Conservation (phyloP, 2,888 invertebrate genomes). For the Lasioglossum malachurum region DNA sequence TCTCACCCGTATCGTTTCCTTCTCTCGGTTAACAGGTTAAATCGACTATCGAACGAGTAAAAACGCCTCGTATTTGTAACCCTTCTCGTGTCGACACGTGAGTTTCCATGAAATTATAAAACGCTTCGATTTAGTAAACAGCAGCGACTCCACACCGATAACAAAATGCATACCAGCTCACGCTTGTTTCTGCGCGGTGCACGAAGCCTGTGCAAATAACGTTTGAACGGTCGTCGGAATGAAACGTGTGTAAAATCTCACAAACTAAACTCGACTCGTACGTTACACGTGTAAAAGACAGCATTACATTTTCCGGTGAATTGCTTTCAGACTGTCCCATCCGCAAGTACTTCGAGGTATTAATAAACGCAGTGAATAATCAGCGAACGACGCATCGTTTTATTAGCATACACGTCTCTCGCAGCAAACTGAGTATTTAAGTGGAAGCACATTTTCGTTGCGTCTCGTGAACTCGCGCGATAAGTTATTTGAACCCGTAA, state of each 20-base stretch:
- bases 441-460: neutral
- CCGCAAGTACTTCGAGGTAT: slow-evolving; percentile 55
- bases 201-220: slow-evolving; percentile 42
- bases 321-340: slow-evolving; percentile 27
- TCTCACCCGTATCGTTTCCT: neutral
- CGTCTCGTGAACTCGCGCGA: neutral
- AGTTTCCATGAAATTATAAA: slow-evolving; percentile 35
- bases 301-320: slow-evolving; percentile 20
- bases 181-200: slow-evolving; percentile 48
- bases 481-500: neutral
- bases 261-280: slow-evolving; percentile 39
- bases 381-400: slow-evolving; percentile 42
- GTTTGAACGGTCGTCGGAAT: slow-evolving; percentile 27
- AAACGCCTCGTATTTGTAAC: slow-evolving; percentile 26
- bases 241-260: slow-evolving; percentile 34
- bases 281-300: slow-evolving; percentile 33
- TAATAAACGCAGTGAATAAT: slow-evolving; percentile 50
- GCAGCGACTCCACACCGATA: slow-evolving; percentile 22
- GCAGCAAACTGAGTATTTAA: slow-evolving; percentile 36
- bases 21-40: slow-evolving; percentile 43
- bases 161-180: slow-evolving; percentile 53
- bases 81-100: slow-evolving; percentile 7
- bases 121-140: slow-evolving; percentile 25
- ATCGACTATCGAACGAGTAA: slow-evolving; percentile 49
- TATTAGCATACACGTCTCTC: slow-evolving; percentile 34